Evolutionary conservation across 1,140 invertebrate species (phyloP), one percentile per base, ranked within the genome.

Genomic region (Drosophila punjabiensis): DNA sequence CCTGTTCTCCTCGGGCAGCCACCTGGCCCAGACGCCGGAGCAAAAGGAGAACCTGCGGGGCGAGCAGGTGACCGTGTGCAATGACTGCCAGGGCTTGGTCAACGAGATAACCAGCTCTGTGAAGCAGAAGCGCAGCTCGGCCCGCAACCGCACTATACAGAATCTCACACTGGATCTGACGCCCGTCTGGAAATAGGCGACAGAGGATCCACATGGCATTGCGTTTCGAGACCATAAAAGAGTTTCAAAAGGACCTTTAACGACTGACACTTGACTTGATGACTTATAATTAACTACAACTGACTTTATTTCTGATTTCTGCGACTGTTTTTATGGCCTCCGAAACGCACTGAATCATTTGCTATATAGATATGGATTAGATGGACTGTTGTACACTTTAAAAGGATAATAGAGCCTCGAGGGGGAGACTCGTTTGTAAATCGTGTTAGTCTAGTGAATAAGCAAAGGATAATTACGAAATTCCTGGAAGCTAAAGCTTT

Each of bases 61-160:
- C 52, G 95, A 97, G 41, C 95, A 97, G 81, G 97, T 98, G 95
- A 95, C 96, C 37, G 97, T 99, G 20, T 99, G 98, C 93, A 96
- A 97, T 89, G 98, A 99, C 94, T 99, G 98, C 94, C 98, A 98
- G 92, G 96, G 97, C 10, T 97, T 99, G 96, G 97, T 99, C 37
- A 95, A 98, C 74, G 97, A 98, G 93, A 98, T 98, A 87, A 98
- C 98, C 82, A 97, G 97, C 93, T 97, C 96, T 16, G 97, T 96
- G 10, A 95, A 96, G 83, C 96, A 96, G 43, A 96, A 96, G 58
- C 95, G 97, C 67, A 95, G 96, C 52, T 96, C 96, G 48, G 96
- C 96, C 76, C 94, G 97, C 67, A 96, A 96, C 94, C 96, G 96
- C 91, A 95, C 96, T 68, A 95, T 97, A 71, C 95, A 96, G 76